These are phyloP conservation scores for Alexandromys fortis DNA, from an alignment of 2,113 vertebrate species.

Conservation along the genomic window DNA sequence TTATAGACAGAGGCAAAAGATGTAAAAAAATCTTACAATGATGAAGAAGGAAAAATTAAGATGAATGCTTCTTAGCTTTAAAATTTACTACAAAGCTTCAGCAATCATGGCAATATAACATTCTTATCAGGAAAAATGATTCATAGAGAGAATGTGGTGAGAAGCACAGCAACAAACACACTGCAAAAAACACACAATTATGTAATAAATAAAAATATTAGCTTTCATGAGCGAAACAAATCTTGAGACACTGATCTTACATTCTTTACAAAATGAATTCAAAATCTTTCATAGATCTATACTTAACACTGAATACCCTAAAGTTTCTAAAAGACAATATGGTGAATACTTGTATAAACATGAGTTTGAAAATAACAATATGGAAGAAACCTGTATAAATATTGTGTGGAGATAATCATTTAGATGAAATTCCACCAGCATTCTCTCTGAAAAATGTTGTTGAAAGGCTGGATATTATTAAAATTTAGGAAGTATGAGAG, in stretches of 20 bases:
- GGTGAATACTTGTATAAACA: background rate
- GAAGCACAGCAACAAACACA: background rate
- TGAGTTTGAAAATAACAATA: background rate
- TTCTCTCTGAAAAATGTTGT: background rate
- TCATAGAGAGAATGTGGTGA: background rate
- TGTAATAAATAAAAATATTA: background rate
- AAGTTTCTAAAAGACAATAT: background rate
- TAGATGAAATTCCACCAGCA: background rate
- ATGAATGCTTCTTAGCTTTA: background rate
- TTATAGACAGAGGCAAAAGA: background rate
- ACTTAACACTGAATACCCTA: background rate
- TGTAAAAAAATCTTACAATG: background rate
- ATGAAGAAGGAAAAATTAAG: background rate
- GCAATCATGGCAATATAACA: background rate
- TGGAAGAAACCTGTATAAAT: background rate
- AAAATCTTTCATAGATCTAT: too few relatives aligned
- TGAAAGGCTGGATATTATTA: background rate
- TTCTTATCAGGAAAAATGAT: background rate
- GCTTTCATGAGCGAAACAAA: background rate
- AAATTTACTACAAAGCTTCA: background rate
- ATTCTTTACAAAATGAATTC: background rate
- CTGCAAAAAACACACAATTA: background rate
- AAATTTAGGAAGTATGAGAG: background rate
- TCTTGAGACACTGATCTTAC: background rate
- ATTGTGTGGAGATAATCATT: background rate